Evolutionary conservation across 2,888 invertebrate species (phyloP).

Genomic region (Apantesis nais): DNA sequence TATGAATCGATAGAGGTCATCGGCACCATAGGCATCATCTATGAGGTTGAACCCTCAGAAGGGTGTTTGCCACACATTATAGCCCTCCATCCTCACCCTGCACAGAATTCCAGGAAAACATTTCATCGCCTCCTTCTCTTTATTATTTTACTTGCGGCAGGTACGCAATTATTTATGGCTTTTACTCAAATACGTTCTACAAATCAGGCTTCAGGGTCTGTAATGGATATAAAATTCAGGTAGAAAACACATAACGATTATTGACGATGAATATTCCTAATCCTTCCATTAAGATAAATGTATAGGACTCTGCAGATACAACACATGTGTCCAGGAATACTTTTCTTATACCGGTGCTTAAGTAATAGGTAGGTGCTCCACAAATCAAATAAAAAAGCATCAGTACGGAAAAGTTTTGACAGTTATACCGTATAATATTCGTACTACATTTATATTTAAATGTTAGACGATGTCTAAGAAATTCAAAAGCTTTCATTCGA

Average conservation of each 20-base stretch:
- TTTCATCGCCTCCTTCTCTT: slow-evolving; percentile 67
- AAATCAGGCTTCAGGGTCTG: slow-evolving; percentile 19
- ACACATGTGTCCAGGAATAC: neutral
- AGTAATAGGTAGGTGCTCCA: neutral
- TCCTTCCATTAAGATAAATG: neutral
- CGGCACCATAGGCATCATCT: slow-evolving; percentile 80
- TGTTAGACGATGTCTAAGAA: slow-evolving; percentile 11
- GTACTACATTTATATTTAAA: slow-evolving; percentile 10
- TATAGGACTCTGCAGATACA: neutral
- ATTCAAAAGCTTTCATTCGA: slow-evolving; percentile 16
- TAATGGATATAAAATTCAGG: slow-evolving; percentile 30
- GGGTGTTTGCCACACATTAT: slow-evolving; percentile 77
- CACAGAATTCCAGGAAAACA: slow-evolving; percentile 75
- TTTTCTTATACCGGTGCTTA: neutral
- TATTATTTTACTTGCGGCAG: slow-evolving; percentile 68
- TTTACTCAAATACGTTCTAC: slow-evolving; percentile 29
- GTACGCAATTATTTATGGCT: slow-evolving; percentile 48
- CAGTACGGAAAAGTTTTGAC: neutral
- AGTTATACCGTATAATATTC: no score
- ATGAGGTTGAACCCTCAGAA: slow-evolving; percentile 77
- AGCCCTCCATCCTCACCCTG: slow-evolving; percentile 66
- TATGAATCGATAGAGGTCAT: slow-evolving; percentile 83
- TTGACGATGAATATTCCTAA: slow-evolving; percentile 1
- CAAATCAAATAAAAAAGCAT: neutral
- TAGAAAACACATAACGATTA: slow-evolving; percentile 8